These are phyloP conservation scores for Nemapogon koenigi DNA, from an alignment of 2,888 invertebrate species.

Conservation along the genomic window DNA sequence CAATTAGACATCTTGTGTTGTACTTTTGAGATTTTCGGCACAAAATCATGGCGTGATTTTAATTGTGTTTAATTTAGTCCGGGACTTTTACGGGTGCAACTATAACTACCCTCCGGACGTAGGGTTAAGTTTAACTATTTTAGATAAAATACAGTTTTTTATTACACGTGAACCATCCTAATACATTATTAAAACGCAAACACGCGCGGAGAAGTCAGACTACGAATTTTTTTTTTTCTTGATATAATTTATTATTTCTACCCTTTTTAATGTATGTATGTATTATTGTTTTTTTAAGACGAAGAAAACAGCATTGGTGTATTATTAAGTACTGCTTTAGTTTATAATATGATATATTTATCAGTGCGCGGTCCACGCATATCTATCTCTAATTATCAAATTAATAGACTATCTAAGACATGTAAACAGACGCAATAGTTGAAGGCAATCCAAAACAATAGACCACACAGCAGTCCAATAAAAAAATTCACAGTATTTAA, in stretches of 20 bases:
- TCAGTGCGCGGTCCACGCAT: too few relatives aligned
- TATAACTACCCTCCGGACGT: constrained; percentile 24
- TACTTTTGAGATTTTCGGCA: constrained; percentile 45
- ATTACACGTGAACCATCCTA: constrained; percentile 37
- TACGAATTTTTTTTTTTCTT: too few relatives aligned
- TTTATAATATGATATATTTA: too few relatives aligned
- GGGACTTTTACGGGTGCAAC: constrained; percentile 19
- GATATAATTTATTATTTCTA: too few relatives aligned
- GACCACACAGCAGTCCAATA: constrained; percentile 16
- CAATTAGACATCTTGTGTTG: constrained; percentile 53
- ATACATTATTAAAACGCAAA: too few relatives aligned
- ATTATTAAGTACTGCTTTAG: too few relatives aligned
- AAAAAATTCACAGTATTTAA: constrained; percentile 29
- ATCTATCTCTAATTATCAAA: too few relatives aligned
- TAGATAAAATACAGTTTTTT: constrained; percentile 52
- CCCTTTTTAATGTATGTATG: too few relatives aligned
- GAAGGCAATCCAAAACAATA: constrained; percentile 64
- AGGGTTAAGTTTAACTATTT: constrained; percentile 61
- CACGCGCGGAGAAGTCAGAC: too few relatives aligned
- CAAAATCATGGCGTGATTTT: constrained; percentile 35
- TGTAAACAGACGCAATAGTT: constrained; percentile 83
- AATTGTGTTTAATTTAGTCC: constrained; percentile 50
- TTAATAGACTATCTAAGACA: constrained; percentile 40
- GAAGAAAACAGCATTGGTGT: too few relatives aligned
- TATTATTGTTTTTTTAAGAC: too few relatives aligned